Conservation (phyloP, 2,888 invertebrate species). For the Melinopterus prodromus region DNA sequence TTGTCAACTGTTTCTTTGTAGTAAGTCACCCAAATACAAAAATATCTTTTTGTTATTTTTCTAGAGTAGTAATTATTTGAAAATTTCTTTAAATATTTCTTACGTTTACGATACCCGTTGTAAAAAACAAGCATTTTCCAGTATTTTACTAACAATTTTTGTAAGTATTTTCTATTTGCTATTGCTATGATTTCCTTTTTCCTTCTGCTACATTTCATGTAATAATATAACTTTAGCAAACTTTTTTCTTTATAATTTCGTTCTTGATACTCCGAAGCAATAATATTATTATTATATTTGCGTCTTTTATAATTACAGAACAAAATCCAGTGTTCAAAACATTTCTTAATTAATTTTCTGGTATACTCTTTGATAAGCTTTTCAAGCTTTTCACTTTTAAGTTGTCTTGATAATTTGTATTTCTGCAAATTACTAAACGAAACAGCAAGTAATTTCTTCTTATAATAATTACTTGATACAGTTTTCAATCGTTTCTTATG, state of each 20-base stretch:
- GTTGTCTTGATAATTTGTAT: constrained; percentile 33
- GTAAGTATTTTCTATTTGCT: not conserved
- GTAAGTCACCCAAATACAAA: not conserved
- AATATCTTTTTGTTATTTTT: not conserved
- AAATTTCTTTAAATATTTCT: not conserved
- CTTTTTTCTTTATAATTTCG: constrained; percentile 34
- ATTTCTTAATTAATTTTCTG: constrained; percentile 39
- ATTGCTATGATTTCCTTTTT: constrained; percentile 17
- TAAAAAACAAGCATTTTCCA: constrained; percentile 26
- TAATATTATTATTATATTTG: constrained; percentile 26
- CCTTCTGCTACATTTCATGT: constrained; percentile 23
- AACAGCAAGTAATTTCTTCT: constrained; percentile 38
- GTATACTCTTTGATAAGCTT: constrained; percentile 40
- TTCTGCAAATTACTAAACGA: constrained; percentile 36
- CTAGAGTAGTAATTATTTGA: not conserved
- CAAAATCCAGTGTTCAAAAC: constrained; percentile 39
- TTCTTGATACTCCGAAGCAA: constrained; percentile 34
- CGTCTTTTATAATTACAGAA: constrained; percentile 31
- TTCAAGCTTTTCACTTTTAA: constrained; percentile 37
- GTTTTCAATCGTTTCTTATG: constrained; percentile 34
- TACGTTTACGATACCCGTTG: not conserved
- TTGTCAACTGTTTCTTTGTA: not conserved
- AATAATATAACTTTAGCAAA: constrained; percentile 28
- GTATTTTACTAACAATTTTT: constrained; percentile 24
- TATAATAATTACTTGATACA: constrained; percentile 39